Evolutionary conservation across 2,113 vertebrate genomes (phyloP), one percentile per base, ranked within the genome.

Genomic region (Atherinomorus stipes): DNA sequence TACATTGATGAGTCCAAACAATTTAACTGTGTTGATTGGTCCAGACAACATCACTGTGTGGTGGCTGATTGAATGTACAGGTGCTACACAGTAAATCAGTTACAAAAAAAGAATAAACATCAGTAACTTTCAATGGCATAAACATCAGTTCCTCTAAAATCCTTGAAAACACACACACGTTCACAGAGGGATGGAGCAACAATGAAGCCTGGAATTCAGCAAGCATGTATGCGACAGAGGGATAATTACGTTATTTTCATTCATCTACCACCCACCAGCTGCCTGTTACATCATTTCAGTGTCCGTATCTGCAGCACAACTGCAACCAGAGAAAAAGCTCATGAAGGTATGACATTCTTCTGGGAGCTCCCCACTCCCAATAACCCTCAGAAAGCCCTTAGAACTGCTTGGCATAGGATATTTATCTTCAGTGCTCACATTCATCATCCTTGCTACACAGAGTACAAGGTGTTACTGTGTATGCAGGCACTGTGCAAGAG

Each of bases 341-440:
- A n/a, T n/a, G n/a, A n/a, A n/a, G n/a, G n/a, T 15, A 47, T 47
- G 11, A 62, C 6, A 15, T 45, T 40, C 16, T 38, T 40, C n/a
- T 9, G 40, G 8, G 13, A 44, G 38, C 22, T 6, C 16, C 16
- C 58, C 38, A 16, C 9, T 16, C 38, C 59, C 15, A 38, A 26
- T 25, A 44, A 26, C 21, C 22, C 37, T 23, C 38, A 45, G 15
- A 26, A 40, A 61, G 40, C 59, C 23, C 58, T 11, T 40, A 11
- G 23, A 62, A 28, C 40, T 45, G 23, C 23, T 42, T 87, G 89
- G 85, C 73, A 58, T 70, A 57, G 77, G 71, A 87, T 85, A 86
- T 90, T 88, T 66, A 82, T 90, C 85, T 85, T 66, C 78, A 76
- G 62, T 52, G 47, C 79, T 79, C 61, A 57, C 76, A 90, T 89